Evolutionary conservation across 2,797 vertebrate species (phyloP).

Genomic region (Hippopotamyrus pictus): DNA sequence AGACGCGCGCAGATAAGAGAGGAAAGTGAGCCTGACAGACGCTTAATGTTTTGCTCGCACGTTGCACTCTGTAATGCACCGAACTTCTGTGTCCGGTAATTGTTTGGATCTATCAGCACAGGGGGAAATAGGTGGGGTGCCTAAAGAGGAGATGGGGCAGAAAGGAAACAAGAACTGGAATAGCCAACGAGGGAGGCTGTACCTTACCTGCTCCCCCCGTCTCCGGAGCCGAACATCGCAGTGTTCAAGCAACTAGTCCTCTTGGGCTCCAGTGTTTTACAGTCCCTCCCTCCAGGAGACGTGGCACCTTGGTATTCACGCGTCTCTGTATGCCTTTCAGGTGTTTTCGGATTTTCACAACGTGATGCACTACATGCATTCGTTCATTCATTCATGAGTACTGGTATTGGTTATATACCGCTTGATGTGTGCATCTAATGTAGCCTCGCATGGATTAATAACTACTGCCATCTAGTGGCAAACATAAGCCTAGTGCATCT

Average conservation of each 20-base stretch:
- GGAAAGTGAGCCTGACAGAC: neutral
- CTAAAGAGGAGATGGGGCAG: neutral
- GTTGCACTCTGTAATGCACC: neutral
- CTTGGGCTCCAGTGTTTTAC: neutral
- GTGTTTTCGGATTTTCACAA: neutral
- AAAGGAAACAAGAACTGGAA: neutral
- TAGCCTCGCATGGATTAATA: neutral
- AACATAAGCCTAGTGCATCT: neutral
- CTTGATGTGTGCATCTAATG: neutral
- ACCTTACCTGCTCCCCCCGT: constrained; percentile 10
- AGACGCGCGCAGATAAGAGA: neutral
- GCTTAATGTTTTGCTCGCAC: neutral
- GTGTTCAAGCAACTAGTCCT: neutral
- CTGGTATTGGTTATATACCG: neutral
- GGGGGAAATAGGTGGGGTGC: neutral
- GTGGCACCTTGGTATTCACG: neutral
- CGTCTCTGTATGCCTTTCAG: neutral
- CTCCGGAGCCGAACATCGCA: neutral
- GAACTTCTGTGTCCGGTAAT: neutral
- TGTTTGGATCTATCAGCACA: neutral
- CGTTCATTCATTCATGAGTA: neutral
- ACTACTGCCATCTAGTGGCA: constrained; percentile 4
- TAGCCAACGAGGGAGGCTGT: neutral
- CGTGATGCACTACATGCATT: neutral
- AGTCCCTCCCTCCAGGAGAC: neutral